phyloP scores from a whole-genome alignment of 2,797 vertebrate species.

The Coracias cyanogaster region DNA sequence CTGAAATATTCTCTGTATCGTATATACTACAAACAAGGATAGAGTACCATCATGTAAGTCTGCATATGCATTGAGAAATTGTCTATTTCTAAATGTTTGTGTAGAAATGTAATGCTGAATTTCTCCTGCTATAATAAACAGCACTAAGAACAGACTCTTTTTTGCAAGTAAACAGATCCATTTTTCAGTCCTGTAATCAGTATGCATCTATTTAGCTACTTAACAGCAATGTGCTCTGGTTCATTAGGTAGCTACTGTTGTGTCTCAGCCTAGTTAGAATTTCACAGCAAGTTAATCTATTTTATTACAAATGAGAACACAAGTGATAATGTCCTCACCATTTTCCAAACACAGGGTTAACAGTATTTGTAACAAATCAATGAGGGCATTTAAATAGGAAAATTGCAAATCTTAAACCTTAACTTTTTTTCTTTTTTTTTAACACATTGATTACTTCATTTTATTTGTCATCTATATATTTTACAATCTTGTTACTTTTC shows the following conservation, averaged over 20 bases:
- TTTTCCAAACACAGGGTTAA: constrained; percentile 82
- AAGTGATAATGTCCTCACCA: constrained; percentile 76
- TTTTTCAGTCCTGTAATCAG: constrained; percentile 82
- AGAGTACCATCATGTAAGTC: not conserved
- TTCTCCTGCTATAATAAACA: constrained; percentile 36
- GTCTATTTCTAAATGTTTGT: not conserved
- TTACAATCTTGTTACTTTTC: constrained; percentile 51
- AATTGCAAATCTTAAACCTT: constrained; percentile 66
- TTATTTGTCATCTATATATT: constrained; percentile 71
- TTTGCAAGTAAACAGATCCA: constrained; percentile 78
- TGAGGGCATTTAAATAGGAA: constrained; percentile 73
- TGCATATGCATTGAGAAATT: not conserved
- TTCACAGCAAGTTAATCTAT: constrained; percentile 84
- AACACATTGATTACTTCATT: constrained; percentile 69
- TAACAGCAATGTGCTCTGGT: constrained; percentile 80
- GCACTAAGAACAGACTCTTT: constrained; percentile 18
- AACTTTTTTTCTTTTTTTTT: constrained; percentile 51
- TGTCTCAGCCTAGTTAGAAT: constrained; percentile 82
- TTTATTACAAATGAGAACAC: constrained; percentile 85
- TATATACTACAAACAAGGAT: not conserved
- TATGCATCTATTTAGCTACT: constrained; percentile 83
- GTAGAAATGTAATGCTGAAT: constrained; percentile 1
- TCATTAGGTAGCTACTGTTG: constrained; percentile 85
- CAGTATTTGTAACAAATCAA: constrained; percentile 77
- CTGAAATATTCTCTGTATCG: not conserved